A percentile compares a stretch with the other conserved stretches of the same genome.
These are phyloP conservation scores for Cyanoramphus novaezelandiae DNA, from an alignment of 2,113 vertebrate genomes.

Conservation along the genomic window DNA sequence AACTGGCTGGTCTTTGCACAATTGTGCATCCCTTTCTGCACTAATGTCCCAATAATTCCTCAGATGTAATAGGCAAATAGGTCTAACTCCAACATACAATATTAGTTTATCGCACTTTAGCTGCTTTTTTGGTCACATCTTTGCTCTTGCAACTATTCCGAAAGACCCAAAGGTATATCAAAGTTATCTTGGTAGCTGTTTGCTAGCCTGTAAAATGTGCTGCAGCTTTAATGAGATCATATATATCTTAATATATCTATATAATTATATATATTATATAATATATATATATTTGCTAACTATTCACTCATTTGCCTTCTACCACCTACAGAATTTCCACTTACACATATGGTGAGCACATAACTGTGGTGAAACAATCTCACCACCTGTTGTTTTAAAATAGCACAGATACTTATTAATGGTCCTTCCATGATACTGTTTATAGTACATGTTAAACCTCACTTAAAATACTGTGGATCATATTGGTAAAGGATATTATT, in stretches of 20 bases:
- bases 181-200: slow-evolving; percentile 13
- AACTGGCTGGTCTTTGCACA: neutral
- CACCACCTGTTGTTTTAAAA: slow-evolving; percentile 69
- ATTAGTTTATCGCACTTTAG: neutral
- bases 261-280: slow-evolving; percentile 11
- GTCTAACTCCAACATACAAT: neutral
- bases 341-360: slow-evolving; percentile 56
- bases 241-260: slow-evolving; percentile 34
- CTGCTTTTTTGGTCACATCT: neutral
- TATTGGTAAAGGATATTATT: slow-evolving; percentile 56
- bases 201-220: slow-evolving; percentile 30
- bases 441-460: slow-evolving; percentile 58
- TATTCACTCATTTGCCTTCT: slow-evolving; percentile 57
- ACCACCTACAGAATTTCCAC: slow-evolving; percentile 59
- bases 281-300: slow-evolving; percentile 47
- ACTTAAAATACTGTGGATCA: slow-evolving; percentile 58
- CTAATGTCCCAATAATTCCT: neutral
- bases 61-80: neutral
- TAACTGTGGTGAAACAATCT: slow-evolving; percentile 61
- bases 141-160: neutral
- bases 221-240: slow-evolving; percentile 54
- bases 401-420: slow-evolving; percentile 64
- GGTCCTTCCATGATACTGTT: slow-evolving; percentile 52
- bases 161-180: neutral
- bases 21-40: neutral